Evolutionary conservation across 2,888 invertebrate species (phyloP).

Genomic region (Sicus ferrugineus): DNA sequence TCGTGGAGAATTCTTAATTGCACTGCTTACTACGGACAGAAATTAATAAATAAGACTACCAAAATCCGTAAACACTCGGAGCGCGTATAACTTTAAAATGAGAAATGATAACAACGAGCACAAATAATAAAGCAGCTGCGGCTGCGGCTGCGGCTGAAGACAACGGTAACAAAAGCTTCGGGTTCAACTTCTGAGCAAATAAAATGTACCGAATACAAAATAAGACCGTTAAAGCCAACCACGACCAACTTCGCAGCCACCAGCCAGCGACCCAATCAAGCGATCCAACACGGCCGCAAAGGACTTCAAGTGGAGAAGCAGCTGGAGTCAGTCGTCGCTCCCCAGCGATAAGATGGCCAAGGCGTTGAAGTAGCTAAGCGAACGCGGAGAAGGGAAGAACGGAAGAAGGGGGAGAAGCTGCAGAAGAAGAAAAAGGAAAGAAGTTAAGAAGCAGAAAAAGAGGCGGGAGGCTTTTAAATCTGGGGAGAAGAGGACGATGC

Average conservation of each 20-base stretch:
- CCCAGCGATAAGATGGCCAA: constrained; percentile 27
- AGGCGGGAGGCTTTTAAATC: background rate
- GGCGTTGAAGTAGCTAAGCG: constrained; percentile 43
- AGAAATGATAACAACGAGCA: constrained; percentile 24
- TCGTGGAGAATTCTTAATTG: background rate
- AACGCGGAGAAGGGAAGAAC: background rate
- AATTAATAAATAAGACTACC: constrained; percentile 12
- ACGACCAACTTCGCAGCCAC: constrained; percentile 9
- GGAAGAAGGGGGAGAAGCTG: background rate
- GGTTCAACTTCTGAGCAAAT: constrained; percentile 36
- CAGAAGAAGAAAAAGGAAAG: background rate
- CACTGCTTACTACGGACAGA: background rate
- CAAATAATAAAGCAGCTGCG: constrained; percentile 6
- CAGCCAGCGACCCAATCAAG: background rate
- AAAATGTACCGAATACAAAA: constrained; percentile 20
- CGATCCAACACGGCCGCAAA: constrained; percentile 16
- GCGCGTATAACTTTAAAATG: constrained; percentile 22
- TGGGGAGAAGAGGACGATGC: background rate
- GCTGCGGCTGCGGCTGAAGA: constrained; percentile 14
- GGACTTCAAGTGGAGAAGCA: background rate
- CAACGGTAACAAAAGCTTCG: constrained; percentile 21
- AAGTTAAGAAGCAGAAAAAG: background rate
- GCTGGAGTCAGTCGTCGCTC: constrained; percentile 5
- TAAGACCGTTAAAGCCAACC: constrained; percentile 34
- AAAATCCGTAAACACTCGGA: constrained; percentile 13